These are phyloP conservation scores for Urocyon cinereoargenteus DNA, from an alignment of 2,797 vertebrate species.

Conservation along the genomic window DNA sequence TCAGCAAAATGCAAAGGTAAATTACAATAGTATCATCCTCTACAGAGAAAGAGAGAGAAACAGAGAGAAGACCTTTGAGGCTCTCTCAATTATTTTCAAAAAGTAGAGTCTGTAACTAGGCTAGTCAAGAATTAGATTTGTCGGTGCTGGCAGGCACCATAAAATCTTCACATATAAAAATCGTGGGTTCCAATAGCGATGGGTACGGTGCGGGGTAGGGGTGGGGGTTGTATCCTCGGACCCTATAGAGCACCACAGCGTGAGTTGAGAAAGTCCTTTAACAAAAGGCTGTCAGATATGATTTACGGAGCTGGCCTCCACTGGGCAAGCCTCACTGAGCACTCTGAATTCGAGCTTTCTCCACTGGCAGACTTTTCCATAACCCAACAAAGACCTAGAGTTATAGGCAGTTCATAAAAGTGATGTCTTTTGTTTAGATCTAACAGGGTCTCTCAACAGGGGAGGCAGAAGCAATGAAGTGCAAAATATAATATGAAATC, in stretches of 20 bases:
- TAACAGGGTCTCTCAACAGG: constrained; percentile 82
- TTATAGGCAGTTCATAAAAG: constrained; percentile 87
- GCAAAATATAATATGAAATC: constrained; percentile 89
- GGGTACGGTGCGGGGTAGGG: not conserved
- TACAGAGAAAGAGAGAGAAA: not conserved
- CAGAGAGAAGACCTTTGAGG: not conserved
- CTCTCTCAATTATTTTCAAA: constrained; percentile 31
- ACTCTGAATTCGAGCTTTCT: constrained; percentile 89
- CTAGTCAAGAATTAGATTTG: not conserved
- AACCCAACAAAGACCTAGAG: constrained; percentile 84
- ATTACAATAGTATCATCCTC: not conserved
- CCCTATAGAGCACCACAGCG: not conserved
- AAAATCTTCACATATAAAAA: constrained; percentile 64
- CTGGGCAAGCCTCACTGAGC: constrained; percentile 89
- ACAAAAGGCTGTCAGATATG: constrained; percentile 90
- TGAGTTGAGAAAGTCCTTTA: constrained; percentile 81
- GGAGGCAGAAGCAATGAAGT: constrained; percentile 87
- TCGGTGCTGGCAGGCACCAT: not conserved
- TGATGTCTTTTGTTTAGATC: constrained; percentile 85
- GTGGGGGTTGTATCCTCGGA: not conserved
- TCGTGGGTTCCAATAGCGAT: constrained; percentile 36
- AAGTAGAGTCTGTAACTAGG: not conserved
- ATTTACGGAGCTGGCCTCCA: constrained; percentile 87
- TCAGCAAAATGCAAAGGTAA: not conserved
- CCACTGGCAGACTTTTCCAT: constrained; percentile 87